phyloP scores from a whole-genome alignment of 2,888 invertebrate species.

The Ceramica pisi region DNA sequence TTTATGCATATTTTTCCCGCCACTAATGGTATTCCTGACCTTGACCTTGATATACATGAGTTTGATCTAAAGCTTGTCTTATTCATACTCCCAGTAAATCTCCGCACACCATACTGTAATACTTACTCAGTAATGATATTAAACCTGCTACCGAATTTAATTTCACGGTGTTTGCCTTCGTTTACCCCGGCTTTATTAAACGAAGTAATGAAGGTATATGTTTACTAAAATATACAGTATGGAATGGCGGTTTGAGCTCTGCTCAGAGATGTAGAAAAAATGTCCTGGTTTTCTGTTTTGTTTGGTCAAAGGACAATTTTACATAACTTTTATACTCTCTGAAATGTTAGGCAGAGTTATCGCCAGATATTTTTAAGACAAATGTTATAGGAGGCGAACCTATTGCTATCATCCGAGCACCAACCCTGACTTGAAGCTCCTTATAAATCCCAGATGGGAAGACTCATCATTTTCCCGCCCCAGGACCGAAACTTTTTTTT shows the following conservation, averaged over 20 bases:
- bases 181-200: constrained; percentile 53
- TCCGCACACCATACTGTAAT: constrained; percentile 13
- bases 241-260: constrained; percentile 24
- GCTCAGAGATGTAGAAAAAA: constrained; percentile 14
- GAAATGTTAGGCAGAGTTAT: not conserved
- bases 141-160: constrained; percentile 56
- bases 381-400: too few relatives aligned
- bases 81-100: constrained; percentile 36
- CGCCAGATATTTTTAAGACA: too few relatives aligned
- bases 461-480: too few relatives aligned
- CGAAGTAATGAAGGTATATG: constrained; percentile 46
- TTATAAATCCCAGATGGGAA: too few relatives aligned
- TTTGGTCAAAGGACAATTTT: constrained; percentile 3
- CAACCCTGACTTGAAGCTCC: too few relatives aligned
- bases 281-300: constrained; percentile 11
- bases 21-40: constrained; percentile 9
- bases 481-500: too few relatives aligned
- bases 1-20: not conserved
- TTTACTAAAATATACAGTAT: constrained; percentile 50
- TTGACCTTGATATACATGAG: constrained; percentile 18
- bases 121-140: constrained; percentile 41
- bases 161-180: constrained; percentile 59
- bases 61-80: not conserved
- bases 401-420: too few relatives aligned
- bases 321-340: not conserved